Conservation (phyloP, 2,797 vertebrate genomes). For the Sebastes wilsoni region DNA sequence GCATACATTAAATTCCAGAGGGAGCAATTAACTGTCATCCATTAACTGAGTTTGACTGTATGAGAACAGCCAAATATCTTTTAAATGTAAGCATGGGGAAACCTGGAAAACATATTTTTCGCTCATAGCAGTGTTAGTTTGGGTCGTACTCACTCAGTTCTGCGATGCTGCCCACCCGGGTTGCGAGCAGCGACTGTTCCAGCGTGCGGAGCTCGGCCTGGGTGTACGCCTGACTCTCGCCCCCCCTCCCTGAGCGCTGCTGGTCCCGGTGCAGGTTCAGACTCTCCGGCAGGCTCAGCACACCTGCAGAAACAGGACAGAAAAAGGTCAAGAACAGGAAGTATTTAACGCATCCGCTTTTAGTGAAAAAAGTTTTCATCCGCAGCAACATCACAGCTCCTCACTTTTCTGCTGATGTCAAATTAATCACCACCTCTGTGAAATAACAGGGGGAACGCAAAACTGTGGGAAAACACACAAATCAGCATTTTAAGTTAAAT, state of each 20-base stretch:
- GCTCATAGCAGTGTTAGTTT: too few species aligned
- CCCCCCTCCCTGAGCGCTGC: conserved; percentile 86
- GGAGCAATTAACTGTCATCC: background rate
- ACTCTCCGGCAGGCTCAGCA: conserved; percentile 94
- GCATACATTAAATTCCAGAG: background rate
- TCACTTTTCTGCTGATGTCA: background rate
- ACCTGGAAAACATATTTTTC: background rate
- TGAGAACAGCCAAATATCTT: background rate
- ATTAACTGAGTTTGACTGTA: too few species aligned
- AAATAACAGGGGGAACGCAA: background rate
- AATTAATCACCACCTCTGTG: background rate
- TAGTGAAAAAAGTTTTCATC: background rate
- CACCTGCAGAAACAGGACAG: conserved; percentile 81
- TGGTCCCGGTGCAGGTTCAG: conserved; percentile 94
- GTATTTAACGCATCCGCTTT: background rate
- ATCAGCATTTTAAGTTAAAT: conserved; percentile 15
- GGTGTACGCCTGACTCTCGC: conserved; percentile 89
- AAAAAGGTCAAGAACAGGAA: background rate
- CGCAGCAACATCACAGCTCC: background rate
- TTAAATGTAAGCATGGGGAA: background rate
- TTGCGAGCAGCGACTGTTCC: conserved; percentile 95
- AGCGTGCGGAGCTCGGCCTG: conserved; percentile 95
- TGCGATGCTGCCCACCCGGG: conserved; percentile 94
- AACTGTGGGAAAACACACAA: background rate
- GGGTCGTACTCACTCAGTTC: conserved; percentile 91